These are phyloP conservation scores for Drosophila birchii DNA, from an alignment of 2,888 invertebrate genomes.

Conservation along the genomic window DNA sequence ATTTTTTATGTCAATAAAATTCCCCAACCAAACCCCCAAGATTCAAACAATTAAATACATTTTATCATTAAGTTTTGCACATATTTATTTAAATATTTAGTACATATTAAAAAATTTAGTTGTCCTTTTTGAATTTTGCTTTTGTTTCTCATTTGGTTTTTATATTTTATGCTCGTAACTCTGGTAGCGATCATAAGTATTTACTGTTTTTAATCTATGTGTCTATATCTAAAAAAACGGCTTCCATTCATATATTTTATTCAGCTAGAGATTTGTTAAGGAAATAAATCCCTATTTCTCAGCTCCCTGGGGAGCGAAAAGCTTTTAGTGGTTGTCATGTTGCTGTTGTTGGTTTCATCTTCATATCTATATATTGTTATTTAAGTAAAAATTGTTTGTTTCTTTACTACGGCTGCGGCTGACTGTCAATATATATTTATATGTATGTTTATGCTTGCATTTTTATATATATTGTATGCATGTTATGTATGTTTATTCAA, in stretches of 20 bases:
- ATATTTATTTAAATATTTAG: conserved; percentile 73
- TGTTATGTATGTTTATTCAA: conserved; percentile 63
- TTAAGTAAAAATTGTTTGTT: conserved; percentile 46
- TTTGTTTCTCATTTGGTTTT: conserved; percentile 49
- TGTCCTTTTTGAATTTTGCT: conserved; percentile 44
- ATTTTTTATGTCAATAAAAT: too few species aligned
- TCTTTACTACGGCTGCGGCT: conserved; percentile 38
- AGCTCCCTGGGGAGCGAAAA: conserved; percentile 38
- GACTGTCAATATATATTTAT: conserved; percentile 37
- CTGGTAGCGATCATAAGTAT: conserved; percentile 65
- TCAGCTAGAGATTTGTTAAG: conserved; percentile 22
- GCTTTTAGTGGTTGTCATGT: conserved; percentile 49
- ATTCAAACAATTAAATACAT: not conserved
- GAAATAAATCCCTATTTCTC: conserved; percentile 35
- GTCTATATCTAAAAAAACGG: conserved; percentile 66
- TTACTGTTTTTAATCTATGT: conserved; percentile 60
- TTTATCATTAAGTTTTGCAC: conserved; percentile 50
- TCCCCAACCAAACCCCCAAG: too few species aligned
- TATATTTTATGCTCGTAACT: conserved; percentile 59
- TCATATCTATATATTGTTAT: conserved; percentile 20
- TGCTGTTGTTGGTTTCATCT: conserved; percentile 23
- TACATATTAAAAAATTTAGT: conserved; percentile 72
- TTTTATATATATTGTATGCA: conserved; percentile 39
- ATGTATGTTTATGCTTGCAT: conserved; percentile 31
- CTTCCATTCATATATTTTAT: conserved; percentile 45